Percentiles rank a stretch among this genome's conserved stretches.
Conservation (phyloP, 2,888 invertebrate species). For the Mimachlamys varia region DNA sequence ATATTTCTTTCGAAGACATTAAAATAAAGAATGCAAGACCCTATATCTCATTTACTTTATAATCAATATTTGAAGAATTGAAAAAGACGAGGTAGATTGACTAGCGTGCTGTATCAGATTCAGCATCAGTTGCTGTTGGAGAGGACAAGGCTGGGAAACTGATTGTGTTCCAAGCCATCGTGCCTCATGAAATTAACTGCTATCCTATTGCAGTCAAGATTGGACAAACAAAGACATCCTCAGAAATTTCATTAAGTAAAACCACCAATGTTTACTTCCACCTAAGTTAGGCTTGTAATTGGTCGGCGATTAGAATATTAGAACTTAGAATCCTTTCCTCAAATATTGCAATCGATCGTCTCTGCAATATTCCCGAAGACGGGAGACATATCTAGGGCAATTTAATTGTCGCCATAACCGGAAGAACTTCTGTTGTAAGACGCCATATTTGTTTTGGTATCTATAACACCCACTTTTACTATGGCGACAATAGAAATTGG, state of each 20-base stretch:
- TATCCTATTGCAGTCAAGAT: constrained; percentile 19
- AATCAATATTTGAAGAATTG: constrained; percentile 2
- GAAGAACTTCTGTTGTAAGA: neutral
- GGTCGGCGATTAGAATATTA: constrained; percentile 34
- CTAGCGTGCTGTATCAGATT: neutral
- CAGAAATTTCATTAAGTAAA: constrained; percentile 49
- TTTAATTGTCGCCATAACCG: neutral
- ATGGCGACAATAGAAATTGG: neutral
- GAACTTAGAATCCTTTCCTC: constrained; percentile 26
- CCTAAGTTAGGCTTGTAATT: constrained; percentile 33
- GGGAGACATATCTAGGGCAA: neutral
- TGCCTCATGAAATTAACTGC: constrained; percentile 36
- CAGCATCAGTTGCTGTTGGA: neutral
- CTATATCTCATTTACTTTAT: neutral
- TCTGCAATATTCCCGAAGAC: constrained; percentile 24
- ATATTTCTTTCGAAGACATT: neutral
- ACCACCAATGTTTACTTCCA: constrained; percentile 45
- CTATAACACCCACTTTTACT: neutral
- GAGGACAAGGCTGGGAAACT: neutral
- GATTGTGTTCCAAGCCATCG: neutral
- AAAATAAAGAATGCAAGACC: constrained; percentile 28
- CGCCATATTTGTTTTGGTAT: constrained; percentile 28
- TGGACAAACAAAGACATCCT: constrained; percentile 37
- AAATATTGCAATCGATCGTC: constrained; percentile 26
- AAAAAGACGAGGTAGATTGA: neutral